phyloP scores from a whole-genome alignment of 1,140 invertebrate genomes.

The Megathymus violae region DNA sequence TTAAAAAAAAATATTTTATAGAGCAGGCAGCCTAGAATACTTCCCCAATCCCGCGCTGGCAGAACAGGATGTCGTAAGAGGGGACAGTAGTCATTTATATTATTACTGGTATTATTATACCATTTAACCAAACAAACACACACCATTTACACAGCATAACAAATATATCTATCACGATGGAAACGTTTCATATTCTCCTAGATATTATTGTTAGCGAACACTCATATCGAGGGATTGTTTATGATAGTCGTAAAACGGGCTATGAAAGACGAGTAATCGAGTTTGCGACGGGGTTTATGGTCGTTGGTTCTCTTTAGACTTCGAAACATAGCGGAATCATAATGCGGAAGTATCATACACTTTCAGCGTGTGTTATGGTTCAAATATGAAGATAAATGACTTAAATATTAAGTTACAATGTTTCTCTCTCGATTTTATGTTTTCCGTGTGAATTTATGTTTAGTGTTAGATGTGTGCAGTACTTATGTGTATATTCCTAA shows the following conservation, averaged over 20 bases:
- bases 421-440: no score
- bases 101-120: no score
- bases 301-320: constrained; percentile 11
- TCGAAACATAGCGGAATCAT: neutral
- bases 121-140: no score
- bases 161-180: constrained; percentile 22
- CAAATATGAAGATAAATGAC: neutral
- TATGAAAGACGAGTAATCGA: constrained; percentile 48
- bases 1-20: no score
- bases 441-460: no score
- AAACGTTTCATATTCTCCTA: constrained; percentile 39
- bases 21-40: no score
- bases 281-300: constrained; percentile 40
- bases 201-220: constrained; percentile 52
- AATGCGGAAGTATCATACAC: constrained; percentile 5
- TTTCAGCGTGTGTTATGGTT: neutral
- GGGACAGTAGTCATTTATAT: no score
- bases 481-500: no score
- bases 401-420: constrained; percentile 6
- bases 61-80: no score
- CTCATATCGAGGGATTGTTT: constrained; percentile 49
- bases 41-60: no score
- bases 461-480: no score
- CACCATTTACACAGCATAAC: no score
- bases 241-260: constrained; percentile 55